A percentile compares a stretch with the other conserved stretches of the same genome.
phyloP scores from a whole-genome alignment of 2,797 vertebrate genomes.

The Tolypeutes matacus region DNA sequence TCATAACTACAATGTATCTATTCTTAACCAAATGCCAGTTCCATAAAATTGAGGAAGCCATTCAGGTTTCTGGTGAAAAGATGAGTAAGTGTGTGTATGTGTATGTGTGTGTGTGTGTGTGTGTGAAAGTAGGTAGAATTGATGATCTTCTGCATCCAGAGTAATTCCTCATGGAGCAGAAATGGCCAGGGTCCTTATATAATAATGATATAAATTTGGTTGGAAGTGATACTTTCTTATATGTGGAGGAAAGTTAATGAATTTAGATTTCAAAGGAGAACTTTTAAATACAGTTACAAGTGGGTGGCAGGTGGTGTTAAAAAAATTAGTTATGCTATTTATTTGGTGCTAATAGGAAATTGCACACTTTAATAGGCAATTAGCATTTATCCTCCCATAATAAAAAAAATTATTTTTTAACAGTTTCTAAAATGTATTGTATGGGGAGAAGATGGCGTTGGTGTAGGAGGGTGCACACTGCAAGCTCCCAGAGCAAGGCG shows the following conservation, averaged over 20 bases:
- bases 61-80: neutral
- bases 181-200: neutral
- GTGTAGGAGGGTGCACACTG: no score
- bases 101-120: neutral
- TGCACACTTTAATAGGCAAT: neutral
- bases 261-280: slow-evolving; percentile 40
- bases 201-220: neutral
- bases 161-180: neutral
- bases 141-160: neutral
- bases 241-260: neutral
- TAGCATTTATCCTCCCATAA: neutral
- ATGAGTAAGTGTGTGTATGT: neutral
- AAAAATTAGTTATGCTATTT: neutral
- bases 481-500: no score
- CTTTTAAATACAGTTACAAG: neutral
- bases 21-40: neutral
- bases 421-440: neutral
- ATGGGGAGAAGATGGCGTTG: no score
- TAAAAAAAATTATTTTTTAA: neutral
- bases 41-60: neutral
- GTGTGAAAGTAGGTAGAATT: no score
- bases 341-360: neutral
- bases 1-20: neutral
- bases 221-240: neutral
- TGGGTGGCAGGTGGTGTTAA: neutral